Evolutionary conservation across 2,797 vertebrate species (phyloP).

Genomic region (Menidia menidia): DNA sequence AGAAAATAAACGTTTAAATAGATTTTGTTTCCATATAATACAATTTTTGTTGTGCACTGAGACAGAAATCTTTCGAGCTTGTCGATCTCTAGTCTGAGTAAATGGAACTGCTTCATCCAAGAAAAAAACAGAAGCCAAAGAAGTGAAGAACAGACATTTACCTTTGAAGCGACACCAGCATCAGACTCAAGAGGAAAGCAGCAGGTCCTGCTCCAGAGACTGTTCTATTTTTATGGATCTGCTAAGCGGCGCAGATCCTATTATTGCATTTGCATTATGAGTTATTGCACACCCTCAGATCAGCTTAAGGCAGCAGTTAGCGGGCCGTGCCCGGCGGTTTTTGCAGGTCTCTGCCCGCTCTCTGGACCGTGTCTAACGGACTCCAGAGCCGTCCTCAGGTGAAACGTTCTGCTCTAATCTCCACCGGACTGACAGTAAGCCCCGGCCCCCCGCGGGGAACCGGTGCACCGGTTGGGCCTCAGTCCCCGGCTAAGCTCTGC

Average conservation of each 20-base stretch:
- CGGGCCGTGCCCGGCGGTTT: constrained; percentile 25
- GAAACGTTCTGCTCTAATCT: constrained; percentile 54
- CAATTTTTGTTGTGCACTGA: neutral
- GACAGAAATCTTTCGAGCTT: neutral
- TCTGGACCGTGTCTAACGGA: constrained; percentile 36
- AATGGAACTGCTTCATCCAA: neutral
- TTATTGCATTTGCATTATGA: constrained; percentile 63
- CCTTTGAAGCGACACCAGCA: constrained; percentile 33
- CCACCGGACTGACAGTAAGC: constrained; percentile 56
- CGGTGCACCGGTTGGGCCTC: constrained; percentile 40
- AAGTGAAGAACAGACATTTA: constrained; percentile 32
- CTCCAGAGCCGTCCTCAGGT: constrained; percentile 41
- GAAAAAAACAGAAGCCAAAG: constrained; percentile 1
- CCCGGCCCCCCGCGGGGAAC: constrained; percentile 56
- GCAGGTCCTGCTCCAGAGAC: constrained; percentile 40
- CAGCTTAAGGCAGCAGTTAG: constrained; percentile 8
- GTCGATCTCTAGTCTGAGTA: neutral
- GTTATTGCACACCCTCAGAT: constrained; percentile 38
- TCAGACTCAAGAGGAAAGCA: constrained; percentile 31
- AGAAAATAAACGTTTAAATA: neutral
- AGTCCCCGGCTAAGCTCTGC: constrained; percentile 35
- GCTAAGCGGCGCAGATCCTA: constrained; percentile 63
- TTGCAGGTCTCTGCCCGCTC: constrained; percentile 26
- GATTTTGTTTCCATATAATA: neutral
- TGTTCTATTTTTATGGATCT: constrained; percentile 68